Evolutionary conservation across 2,888 invertebrate genomes (phyloP).

Genomic region (Galeopsomyia nigrocyanea): DNA sequence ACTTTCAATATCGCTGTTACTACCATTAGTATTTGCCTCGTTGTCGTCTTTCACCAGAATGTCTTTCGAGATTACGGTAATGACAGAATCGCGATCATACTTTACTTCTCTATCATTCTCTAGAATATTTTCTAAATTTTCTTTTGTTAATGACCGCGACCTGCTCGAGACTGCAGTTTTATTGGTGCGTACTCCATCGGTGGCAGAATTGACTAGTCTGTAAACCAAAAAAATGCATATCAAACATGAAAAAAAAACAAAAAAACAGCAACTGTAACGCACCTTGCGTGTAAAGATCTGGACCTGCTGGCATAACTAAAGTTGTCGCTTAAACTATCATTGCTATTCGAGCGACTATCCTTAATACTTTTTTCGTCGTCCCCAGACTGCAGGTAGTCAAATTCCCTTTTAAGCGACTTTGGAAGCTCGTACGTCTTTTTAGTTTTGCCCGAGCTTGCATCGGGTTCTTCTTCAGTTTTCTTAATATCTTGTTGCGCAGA

Average conservation of each 20-base stretch:
- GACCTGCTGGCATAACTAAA: slow-evolving; percentile 53
- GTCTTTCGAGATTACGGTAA: slow-evolving; percentile 39
- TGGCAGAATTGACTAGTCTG: slow-evolving; percentile 40
- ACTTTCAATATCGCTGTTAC: slow-evolving; percentile 38
- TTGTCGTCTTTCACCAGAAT: slow-evolving; percentile 13
- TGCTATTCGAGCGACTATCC: slow-evolving; percentile 28
- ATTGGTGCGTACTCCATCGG: slow-evolving; percentile 15
- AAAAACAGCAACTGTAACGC: too few relatives aligned
- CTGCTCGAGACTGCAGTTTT: slow-evolving; percentile 11
- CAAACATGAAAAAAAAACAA: neutral
- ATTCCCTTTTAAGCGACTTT: slow-evolving; percentile 52
- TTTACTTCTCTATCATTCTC: slow-evolving; percentile 29
- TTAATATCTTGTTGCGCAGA: slow-evolving; percentile 37
- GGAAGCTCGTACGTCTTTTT: slow-evolving; percentile 49
- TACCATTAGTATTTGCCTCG: neutral
- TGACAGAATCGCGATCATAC: slow-evolving; percentile 39
- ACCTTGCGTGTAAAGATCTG: slow-evolving; percentile 60
- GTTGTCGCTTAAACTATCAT: neutral
- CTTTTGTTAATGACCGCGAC: slow-evolving; percentile 29
- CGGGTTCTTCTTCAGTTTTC: slow-evolving; percentile 46
- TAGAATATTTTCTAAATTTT: slow-evolving; percentile 30
- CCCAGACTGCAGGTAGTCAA: slow-evolving; percentile 51
- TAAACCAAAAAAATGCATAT: too few relatives aligned
- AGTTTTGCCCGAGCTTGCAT: slow-evolving; percentile 37
- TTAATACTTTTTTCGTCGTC: slow-evolving; percentile 44